These are phyloP conservation scores for Lepilemur septentrionalis DNA, from an alignment of 2,797 vertebrate genomes.

Conservation along the genomic window DNA sequence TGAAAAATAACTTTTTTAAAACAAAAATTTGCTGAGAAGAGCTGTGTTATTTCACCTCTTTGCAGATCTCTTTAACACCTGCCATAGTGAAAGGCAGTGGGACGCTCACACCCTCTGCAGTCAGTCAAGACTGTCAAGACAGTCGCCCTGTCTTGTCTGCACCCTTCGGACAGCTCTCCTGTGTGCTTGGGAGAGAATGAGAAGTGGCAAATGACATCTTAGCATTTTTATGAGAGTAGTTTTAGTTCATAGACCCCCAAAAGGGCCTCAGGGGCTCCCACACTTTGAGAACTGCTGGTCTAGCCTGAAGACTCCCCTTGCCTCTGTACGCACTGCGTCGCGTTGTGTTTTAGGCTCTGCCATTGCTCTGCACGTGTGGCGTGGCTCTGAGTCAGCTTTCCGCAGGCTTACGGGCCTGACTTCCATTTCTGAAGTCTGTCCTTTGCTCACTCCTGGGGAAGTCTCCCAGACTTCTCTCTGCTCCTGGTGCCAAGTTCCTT, in stretches of 20 bases:
- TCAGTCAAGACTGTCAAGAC: neutral
- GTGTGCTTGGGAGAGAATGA: neutral
- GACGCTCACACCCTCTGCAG: neutral
- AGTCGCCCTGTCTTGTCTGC: neutral
- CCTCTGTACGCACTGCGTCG: neutral
- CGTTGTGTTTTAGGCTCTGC: neutral
- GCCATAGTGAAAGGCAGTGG: neutral
- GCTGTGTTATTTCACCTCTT: neutral
- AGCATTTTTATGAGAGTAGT: neutral
- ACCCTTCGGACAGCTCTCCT: neutral
- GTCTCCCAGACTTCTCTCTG: neutral
- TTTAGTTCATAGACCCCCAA: neutral
- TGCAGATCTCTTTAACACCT: neutral
- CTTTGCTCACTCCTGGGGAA: neutral
- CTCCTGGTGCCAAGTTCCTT: neutral
- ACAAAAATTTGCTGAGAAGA: neutral
- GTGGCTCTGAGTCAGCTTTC: neutral
- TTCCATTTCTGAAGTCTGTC: neutral
- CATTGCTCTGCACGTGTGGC: neutral
- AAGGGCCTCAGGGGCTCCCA: neutral
- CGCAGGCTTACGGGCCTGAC: neutral
- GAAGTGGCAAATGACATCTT: neutral
- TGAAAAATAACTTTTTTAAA: conserved; percentile 12
- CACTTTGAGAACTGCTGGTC: neutral
- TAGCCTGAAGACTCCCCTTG: neutral